Base-by-base conservation (phyloP, 2,797 vertebrate species). In the Spea hammondii region DNA sequence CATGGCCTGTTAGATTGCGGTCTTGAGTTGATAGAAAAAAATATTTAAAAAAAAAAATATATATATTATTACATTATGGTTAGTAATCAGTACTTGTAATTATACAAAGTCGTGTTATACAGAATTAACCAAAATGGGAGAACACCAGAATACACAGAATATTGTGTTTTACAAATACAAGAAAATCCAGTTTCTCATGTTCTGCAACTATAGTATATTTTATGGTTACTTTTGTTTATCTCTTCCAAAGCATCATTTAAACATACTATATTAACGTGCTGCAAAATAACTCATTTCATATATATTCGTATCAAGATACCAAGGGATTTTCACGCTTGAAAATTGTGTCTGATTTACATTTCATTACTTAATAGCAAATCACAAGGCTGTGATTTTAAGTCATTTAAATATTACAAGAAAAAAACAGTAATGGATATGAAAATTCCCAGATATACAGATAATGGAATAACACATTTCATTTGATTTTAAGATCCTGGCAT, bases 361-460 rank as follows among this genome's bases (percentile, higher is more conserved):
- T 62, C n/a, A 62, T 62, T 62, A 62, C 59, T 62, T 62, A 62
- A 62, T 62, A n/a, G 8, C 12, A 62, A 62, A 62, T 62, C 59
- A 62, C 59, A 32, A 17, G 59, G 32, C 6, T 17, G 59, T 8
- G 59, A n/a, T 32, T 62, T 32, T 62, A 14, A 62, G 59, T 62
- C 59, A 17, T 62, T 62, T 62, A 6, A 17, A 32, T 62, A 62
- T 62, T 62, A 62, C 59, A 62, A 17, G 32, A 32, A 32, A 17
- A 32, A 17, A 17, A 32, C n/a, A 6, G 59, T 62, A 62, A 62
- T 62, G 59, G 3, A 62, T 62, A 17, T 62, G 59, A 62, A 62
- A 62, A 62, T n/a, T 17, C 59, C 14, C 59, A 62, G 8, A 62
- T 62, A 62, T 32, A 32, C 59, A 62, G 59, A 62, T 62, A 32